Evolutionary conservation across 1,140 invertebrate species (phyloP).

Genomic region (Lasioglossum baleicum): DNA sequence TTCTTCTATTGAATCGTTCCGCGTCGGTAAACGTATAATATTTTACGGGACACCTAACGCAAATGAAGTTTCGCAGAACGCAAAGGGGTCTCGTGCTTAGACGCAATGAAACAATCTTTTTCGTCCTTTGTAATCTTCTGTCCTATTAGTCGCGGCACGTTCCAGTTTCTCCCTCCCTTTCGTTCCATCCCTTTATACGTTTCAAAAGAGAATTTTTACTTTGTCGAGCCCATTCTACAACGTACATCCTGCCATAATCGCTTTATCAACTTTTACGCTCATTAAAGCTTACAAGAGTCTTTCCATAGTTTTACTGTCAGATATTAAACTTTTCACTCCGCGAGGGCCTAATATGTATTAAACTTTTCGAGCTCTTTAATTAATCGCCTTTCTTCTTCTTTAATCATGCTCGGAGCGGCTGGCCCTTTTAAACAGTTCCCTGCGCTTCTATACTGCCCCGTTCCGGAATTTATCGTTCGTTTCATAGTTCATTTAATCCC

Average conservation of each 20-base stretch:
- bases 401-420: neutral
- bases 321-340: conserved; percentile 13
- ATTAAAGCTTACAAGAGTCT: conserved; percentile 5
- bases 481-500: no score
- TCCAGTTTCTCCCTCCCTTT: conserved; percentile 22
- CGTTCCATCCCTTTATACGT: conserved; percentile 10
- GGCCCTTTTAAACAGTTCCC: neutral
- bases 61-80: neutral
- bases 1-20: neutral
- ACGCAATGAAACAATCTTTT: neutral
- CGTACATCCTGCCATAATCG: neutral
- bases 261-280: neutral
- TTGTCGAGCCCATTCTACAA: neutral
- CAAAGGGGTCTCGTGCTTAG: neutral
- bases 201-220: conserved; percentile 6
- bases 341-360: conserved; percentile 1
- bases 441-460: neutral
- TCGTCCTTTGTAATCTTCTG: neutral
- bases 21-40: neutral
- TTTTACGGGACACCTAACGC: neutral
- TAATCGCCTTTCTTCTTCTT: neutral
- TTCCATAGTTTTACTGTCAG: neutral
- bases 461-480: no score
- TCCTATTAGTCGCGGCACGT: conserved; percentile 7
- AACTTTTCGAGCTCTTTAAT: neutral